These are phyloP conservation scores for Eristalis pertinax DNA, from an alignment of 2,888 invertebrate genomes.

Conservation along the genomic window DNA sequence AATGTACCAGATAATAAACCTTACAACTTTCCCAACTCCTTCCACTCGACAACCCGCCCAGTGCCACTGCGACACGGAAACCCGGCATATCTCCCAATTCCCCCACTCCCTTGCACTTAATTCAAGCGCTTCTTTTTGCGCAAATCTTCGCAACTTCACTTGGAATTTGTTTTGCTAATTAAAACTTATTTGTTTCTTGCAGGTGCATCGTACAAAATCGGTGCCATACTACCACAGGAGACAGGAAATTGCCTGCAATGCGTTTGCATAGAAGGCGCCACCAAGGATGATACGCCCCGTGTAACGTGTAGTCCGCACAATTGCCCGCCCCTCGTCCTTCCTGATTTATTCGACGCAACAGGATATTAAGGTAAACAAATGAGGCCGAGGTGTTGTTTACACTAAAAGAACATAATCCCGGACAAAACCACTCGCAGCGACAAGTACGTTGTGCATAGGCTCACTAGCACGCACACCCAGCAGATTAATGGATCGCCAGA, in stretches of 20 bases:
- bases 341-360: slow-evolving; percentile 81
- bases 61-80: background rate
- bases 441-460: slow-evolving; percentile 17
- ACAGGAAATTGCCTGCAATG: slow-evolving; percentile 88
- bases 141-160: background rate
- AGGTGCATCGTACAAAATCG: slow-evolving; percentile 85
- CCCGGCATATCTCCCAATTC: background rate
- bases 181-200: slow-evolving; percentile 73
- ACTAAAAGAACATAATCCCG: background rate
- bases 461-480: background rate
- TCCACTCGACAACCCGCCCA: background rate
- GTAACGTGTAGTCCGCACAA: slow-evolving; percentile 82
- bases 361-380: slow-evolving; percentile 78
- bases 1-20: background rate
- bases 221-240: slow-evolving; percentile 86
- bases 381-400: background rate
- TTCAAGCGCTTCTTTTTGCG: background rate
- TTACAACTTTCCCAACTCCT: background rate
- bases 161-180: slow-evolving; percentile 13
- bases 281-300: slow-evolving; percentile 80
- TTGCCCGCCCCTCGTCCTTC: slow-evolving; percentile 81
- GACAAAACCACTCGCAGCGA: background rate
- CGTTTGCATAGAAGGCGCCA: slow-evolving; percentile 84
- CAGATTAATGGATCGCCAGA: background rate
- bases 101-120: background rate